Conservation (phyloP, 1,140 invertebrate genomes). For the Eciton burchellii region DNA sequence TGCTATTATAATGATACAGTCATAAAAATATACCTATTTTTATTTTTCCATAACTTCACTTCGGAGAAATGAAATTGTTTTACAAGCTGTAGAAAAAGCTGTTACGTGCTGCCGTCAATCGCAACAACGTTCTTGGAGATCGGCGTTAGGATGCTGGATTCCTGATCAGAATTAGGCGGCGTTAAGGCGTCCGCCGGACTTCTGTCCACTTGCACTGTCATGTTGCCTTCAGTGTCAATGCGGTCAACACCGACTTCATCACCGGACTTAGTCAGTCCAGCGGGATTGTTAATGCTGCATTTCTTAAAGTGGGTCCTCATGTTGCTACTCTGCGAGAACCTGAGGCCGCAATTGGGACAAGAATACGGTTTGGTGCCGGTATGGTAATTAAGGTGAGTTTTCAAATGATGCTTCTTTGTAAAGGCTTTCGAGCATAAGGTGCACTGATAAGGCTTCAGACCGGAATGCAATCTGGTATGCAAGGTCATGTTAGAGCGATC, state of each 20-base stretch:
- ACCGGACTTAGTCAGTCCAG: not conserved
- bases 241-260: not conserved
- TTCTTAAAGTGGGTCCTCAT: constrained; percentile 93
- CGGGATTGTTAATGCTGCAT: constrained; percentile 83
- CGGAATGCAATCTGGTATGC: constrained; percentile 91
- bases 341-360: constrained; percentile 90
- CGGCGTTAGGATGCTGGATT: constrained; percentile 73
- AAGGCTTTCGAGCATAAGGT: constrained; percentile 94
- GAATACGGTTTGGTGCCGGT: constrained; percentile 92
- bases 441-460: constrained; percentile 95
- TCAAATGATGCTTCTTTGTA: constrained; percentile 93
- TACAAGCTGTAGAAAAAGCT: no score
- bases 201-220: constrained; percentile 20
- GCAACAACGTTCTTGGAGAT: constrained; percentile 57
- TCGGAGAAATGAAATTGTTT: not conserved
- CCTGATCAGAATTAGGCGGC: constrained; percentile 79
- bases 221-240: not conserved
- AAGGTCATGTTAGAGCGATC: constrained; percentile 93
- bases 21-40: not conserved
- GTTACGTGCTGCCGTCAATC: constrained; percentile 36
- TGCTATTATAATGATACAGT: not conserved
- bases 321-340: constrained; percentile 92
- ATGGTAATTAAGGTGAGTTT: constrained; percentile 94
- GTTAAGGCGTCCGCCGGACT: constrained; percentile 66
- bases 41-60: not conserved